Conservation (phyloP, 2,888 invertebrate species). For the Charanyca ferruginea region DNA sequence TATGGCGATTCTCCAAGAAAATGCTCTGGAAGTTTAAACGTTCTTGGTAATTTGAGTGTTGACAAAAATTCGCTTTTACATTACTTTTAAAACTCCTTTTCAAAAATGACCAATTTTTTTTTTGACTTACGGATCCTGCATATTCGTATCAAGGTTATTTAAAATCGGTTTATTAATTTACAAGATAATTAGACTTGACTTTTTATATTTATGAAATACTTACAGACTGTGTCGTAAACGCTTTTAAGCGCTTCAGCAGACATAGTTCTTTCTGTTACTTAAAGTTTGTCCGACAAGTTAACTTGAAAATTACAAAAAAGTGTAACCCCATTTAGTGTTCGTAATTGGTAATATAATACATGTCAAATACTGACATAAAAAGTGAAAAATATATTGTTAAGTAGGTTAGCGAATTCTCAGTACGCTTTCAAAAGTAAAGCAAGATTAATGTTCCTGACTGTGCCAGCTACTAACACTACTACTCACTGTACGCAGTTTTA, state of each 20-base stretch:
- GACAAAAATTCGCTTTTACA: too few relatives aligned
- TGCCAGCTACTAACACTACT: conserved; percentile 24
- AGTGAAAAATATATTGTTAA: conserved; percentile 9
- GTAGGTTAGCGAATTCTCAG: conserved; percentile 2
- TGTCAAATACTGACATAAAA: conserved; percentile 18
- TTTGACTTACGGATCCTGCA: too few relatives aligned
- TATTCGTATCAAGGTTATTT: too few relatives aligned
- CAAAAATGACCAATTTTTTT: too few relatives aligned
- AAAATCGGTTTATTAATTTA: too few relatives aligned
- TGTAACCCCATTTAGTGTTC: neutral
- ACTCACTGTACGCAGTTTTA: conserved; percentile 27
- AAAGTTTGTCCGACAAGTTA: neutral
- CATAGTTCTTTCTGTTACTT: neutral
- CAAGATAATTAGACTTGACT: too few relatives aligned
- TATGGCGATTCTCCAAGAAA: too few relatives aligned
- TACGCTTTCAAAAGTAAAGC: conserved; percentile 44
- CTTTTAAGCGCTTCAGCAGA: neutral
- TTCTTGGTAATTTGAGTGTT: too few relatives aligned
- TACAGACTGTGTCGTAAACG: too few relatives aligned
- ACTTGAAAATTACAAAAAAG: neutral
- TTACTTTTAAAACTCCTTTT: too few relatives aligned
- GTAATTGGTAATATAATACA: conserved; percentile 27
- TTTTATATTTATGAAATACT: too few relatives aligned
- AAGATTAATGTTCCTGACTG: conserved; percentile 55
- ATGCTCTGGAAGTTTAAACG: too few relatives aligned